Conservation (phyloP, 2,888 invertebrate species). For the Biston stratarius region DNA sequence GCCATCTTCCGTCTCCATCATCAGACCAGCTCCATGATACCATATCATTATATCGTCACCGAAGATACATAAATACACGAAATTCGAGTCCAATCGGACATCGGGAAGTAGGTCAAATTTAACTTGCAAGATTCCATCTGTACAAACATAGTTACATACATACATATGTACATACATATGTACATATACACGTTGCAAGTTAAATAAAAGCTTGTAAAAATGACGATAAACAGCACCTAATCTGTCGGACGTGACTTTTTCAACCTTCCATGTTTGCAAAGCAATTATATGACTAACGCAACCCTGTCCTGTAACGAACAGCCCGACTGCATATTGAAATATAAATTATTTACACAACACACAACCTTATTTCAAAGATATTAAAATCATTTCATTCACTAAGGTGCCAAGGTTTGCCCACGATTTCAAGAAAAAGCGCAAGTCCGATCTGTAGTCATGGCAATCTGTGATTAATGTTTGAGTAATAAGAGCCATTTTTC, state of each 20-base stretch:
- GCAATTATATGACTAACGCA: conserved; percentile 67
- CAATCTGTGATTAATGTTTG: conserved; percentile 40
- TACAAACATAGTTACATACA: too few relatives aligned
- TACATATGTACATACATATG: too few relatives aligned
- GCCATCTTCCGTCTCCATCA: too few relatives aligned
- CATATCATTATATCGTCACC: too few relatives aligned
- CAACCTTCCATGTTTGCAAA: conserved; percentile 67
- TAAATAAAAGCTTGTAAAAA: too few relatives aligned
- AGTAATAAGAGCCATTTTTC: conserved; percentile 44
- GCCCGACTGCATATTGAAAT: conserved; percentile 44
- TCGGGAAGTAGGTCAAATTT: too few relatives aligned
- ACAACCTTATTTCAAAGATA: conserved; percentile 5
- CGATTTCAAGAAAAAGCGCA: conserved; percentile 1
- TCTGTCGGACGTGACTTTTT: conserved; percentile 61
- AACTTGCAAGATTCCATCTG: too few relatives aligned
- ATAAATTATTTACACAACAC: conserved; percentile 2
- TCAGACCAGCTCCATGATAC: too few relatives aligned
- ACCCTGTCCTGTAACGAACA: conserved; percentile 51
- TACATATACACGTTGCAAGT: too few relatives aligned
- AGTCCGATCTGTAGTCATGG: conserved; percentile 23
- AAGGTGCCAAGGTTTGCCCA: conserved; percentile 9
- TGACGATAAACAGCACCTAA: conserved; percentile 53
- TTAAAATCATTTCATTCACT: conserved; percentile 22
- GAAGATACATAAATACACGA: too few relatives aligned
- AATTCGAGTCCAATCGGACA: too few relatives aligned